Percentiles rank a stretch among this genome's conserved stretches.
These are phyloP conservation scores for Amphipyra berbera DNA, from an alignment of 2,888 invertebrate genomes.

Conservation along the genomic window DNA sequence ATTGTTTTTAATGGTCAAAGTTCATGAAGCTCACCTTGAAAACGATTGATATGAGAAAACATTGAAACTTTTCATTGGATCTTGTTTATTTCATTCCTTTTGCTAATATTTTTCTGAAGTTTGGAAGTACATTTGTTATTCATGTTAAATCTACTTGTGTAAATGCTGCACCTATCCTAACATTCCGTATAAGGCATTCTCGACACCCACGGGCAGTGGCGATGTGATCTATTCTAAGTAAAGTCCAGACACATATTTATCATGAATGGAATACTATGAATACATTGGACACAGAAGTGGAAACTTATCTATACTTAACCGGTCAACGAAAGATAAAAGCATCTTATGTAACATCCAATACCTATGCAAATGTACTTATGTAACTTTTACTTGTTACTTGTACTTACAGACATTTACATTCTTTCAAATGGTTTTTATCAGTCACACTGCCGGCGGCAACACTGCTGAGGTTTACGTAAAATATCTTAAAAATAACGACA, in stretches of 20 bases:
- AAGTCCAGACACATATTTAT: not conserved
- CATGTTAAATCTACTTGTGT: too few relatives aligned
- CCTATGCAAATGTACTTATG: conserved; percentile 44
- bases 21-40: conserved; percentile 33
- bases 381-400: conserved; percentile 24
- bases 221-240: not conserved
- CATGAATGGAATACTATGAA: not conserved
- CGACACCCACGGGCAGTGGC: not conserved
- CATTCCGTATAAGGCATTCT: not conserved
- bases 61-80: not conserved
- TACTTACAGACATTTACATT: conserved; percentile 24
- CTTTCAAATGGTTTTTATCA: conserved; percentile 31
- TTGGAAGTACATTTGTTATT: not conserved
- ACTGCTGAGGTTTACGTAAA: not conserved
- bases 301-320: conserved; percentile 17
- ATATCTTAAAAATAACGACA: not conserved
- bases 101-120: not conserved
- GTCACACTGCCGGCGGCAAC: not conserved
- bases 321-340: conserved; percentile 13
- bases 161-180: not conserved
- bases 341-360: conserved; percentile 43
- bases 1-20: conserved; percentile 32
- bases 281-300: not conserved
- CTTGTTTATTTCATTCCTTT: too few relatives aligned
- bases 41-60: conserved; percentile 35